Evolutionary conservation across 2,888 invertebrate species (phyloP), one percentile per base, ranked within the genome.

Genomic region (Sialis fuliginosa): DNA sequence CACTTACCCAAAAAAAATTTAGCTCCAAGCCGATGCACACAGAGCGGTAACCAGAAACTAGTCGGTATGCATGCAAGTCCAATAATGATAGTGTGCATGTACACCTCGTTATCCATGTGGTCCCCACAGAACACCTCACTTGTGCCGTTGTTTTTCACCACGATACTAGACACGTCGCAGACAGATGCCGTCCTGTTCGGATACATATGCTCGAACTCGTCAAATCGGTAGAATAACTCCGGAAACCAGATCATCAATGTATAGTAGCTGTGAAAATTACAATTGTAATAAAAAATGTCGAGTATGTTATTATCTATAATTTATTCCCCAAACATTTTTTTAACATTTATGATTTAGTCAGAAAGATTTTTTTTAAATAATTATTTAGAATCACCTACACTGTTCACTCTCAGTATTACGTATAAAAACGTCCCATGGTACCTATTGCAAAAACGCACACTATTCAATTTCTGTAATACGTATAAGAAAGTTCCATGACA

Each of bases 161-260:
- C 75, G 45, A 79, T 75, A 6, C 79, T 70, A 9, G 83, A 82
- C 1, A 86, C 83, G 56, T 82, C 81, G 60, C 86, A 86, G 6
- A 87, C 81, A 0, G 83, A 80, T 0, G 83, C 82, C 0, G 72
- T 70, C 44, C 74, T 69, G 51, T 75, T 77, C 1, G 82, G 82
- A 69, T 80, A 70, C 2, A 66, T 61, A 31, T 64, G 60, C 58
- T 84, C 84, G 61, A 77, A 85, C 55, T 79, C 79, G 57, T 85
- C 83, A 63, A 85, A 85, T 46, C 89, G 79, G 63, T 79, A 78
- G 67, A 90, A 90, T 56, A 90, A 65, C 63, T 89, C 89, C 9
- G 89, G 89, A 66, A 90, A 89, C 90, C 90, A 91, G 62, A 90
- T 77, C 84, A 88, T 89, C 40, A 90, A 67, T 6, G 90, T 90